Conservation (phyloP, 1,140 invertebrate species). For the Micrasema longulum region DNA sequence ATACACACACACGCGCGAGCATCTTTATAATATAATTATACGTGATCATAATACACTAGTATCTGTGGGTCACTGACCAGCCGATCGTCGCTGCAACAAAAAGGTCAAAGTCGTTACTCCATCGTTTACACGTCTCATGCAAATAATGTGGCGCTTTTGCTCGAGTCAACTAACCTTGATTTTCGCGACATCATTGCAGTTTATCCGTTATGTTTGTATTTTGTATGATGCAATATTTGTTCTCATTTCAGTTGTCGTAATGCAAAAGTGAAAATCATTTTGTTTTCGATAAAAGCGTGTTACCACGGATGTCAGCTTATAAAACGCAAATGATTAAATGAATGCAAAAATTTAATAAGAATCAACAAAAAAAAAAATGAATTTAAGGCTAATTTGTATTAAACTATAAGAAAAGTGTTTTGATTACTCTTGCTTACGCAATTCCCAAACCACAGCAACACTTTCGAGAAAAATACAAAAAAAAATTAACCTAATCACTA, state of each 20-base stretch:
- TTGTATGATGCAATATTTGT: constrained; percentile 10
- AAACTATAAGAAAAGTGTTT: too few species aligned
- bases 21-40: neutral
- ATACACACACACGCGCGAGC: neutral
- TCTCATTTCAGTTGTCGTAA: neutral
- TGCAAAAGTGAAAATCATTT: constrained; percentile 5
- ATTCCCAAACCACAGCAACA: too few species aligned
- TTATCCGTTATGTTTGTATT: neutral
- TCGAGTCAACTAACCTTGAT: neutral
- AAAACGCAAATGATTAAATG: too few species aligned
- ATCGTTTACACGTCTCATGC: too few species aligned
- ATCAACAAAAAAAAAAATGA: too few species aligned
- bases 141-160: neutral
- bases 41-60: neutral
- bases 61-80: constrained; percentile 8
- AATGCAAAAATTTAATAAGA: too few species aligned
- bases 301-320: constrained; percentile 23
- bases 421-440: too few species aligned
- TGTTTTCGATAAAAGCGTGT: neutral
- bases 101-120: too few species aligned
- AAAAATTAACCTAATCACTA: too few species aligned
- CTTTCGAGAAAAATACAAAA: too few species aligned
- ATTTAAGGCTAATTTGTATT: too few species aligned
- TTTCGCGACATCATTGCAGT: neutral
- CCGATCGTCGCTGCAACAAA: too few species aligned